These are phyloP conservation scores for Zootoca vivipara DNA, from an alignment of 2,113 vertebrate genomes.

Conservation along the genomic window DNA sequence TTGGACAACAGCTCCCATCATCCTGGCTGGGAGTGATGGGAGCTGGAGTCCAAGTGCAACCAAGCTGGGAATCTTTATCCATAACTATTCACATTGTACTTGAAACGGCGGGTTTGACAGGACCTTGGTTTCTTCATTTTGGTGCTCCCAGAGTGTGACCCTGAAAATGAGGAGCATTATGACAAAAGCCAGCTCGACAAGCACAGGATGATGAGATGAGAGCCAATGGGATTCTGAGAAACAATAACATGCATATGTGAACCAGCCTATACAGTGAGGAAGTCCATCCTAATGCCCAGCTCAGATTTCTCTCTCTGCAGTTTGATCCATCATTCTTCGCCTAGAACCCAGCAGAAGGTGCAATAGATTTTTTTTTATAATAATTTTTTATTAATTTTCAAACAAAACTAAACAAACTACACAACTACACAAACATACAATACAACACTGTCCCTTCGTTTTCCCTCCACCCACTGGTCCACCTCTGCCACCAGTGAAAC, in stretches of 20 bases:
- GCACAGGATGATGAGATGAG: not conserved
- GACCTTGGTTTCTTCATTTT: not conserved
- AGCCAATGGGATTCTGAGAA: not conserved
- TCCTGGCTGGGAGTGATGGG: too few relatives aligned
- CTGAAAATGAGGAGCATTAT: not conserved
- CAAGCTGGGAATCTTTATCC: not conserved
- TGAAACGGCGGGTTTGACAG: not conserved
- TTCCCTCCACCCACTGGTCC: too few relatives aligned
- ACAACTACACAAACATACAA: too few relatives aligned
- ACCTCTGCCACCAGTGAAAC: too few relatives aligned
- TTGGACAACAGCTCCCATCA: too few relatives aligned
- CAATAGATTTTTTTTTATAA: too few relatives aligned
- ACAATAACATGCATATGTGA: not conserved
- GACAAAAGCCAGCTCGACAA: not conserved
- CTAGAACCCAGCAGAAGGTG: not conserved
- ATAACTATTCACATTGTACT: too few relatives aligned
- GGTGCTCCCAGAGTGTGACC: not conserved
- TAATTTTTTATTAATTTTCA: too few relatives aligned
- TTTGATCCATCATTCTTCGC: not conserved
- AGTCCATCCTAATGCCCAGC: not conserved
- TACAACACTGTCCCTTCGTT: too few relatives aligned
- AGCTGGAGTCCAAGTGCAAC: not conserved
- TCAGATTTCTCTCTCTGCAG: not conserved
- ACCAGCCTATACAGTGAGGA: not conserved
- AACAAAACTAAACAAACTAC: too few relatives aligned